Conservation (phyloP, 2,797 vertebrate species). For the Pantherophis alleghaniensis region DNA sequence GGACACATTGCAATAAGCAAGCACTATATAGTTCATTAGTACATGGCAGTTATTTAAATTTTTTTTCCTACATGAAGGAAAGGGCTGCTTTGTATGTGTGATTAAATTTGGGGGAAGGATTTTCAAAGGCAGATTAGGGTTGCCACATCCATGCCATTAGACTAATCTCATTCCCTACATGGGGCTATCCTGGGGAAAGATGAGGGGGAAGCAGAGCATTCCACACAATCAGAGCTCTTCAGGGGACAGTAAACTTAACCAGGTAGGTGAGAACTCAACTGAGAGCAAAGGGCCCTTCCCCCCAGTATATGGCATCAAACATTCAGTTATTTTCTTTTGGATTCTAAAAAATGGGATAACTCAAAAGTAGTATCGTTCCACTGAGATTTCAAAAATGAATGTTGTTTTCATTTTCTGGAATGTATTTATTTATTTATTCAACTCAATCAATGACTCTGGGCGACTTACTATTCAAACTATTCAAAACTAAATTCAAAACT, state of each 20-base stretch:
- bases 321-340: not conserved
- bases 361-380: not conserved
- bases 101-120: not conserved
- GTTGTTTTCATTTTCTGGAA: not conserved
- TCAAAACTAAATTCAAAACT: not conserved
- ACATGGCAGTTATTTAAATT: not conserved
- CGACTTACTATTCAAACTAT: not conserved
- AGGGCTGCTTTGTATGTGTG: not conserved
- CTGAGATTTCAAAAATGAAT: not conserved
- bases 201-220: not conserved
- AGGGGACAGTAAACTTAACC: not conserved
- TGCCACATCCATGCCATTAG: no score
- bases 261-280: not conserved
- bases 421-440: not conserved
- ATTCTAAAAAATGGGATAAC: not conserved
- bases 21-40: not conserved
- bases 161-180: no score
- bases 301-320: not conserved
- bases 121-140: not conserved
- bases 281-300: not conserved
- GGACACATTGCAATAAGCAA: not conserved
- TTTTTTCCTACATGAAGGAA: not conserved
- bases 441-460: not conserved
- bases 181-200: not conserved
- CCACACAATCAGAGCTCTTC: not conserved